A percentile compares a stretch with the other conserved stretches of the same genome.
Conservation (phyloP, 2,888 invertebrate genomes). For the Hanleya hanleyi region DNA sequence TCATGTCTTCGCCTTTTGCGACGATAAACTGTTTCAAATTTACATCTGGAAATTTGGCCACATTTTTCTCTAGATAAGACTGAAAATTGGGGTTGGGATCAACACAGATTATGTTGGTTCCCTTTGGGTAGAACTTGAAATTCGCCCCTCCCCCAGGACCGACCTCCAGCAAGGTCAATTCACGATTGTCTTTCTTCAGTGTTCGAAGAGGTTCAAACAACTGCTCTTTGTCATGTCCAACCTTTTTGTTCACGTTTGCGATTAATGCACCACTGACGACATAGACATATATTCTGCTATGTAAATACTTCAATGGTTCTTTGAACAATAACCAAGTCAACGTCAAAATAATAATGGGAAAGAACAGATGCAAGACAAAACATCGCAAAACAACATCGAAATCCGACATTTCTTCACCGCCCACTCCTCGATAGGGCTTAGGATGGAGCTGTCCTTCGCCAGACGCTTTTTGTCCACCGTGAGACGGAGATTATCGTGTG, state of each 20-base stretch:
- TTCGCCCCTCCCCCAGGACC: constrained; percentile 65
- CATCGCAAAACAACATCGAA: too few relatives aligned
- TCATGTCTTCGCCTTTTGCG: constrained; percentile 64
- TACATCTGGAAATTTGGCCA: constrained; percentile 40
- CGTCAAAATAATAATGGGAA: too few relatives aligned
- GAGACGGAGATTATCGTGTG: too few relatives aligned
- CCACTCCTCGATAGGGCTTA: too few relatives aligned
- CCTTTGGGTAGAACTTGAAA: constrained; percentile 55
- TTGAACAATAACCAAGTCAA: too few relatives aligned
- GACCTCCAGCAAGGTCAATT: constrained; percentile 57
- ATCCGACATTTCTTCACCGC: too few relatives aligned
- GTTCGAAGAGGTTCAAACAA: background rate
- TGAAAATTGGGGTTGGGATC: constrained; percentile 62
- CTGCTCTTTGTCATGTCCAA: background rate
- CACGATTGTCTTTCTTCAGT: background rate
- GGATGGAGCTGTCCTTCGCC: too few relatives aligned
- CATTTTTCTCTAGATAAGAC: constrained; percentile 45
- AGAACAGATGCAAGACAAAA: too few relatives aligned
- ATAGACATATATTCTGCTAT: too few relatives aligned
- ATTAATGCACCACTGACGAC: too few relatives aligned
- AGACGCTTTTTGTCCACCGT: too few relatives aligned
- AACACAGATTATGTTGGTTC: constrained; percentile 51
- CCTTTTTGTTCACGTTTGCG: background rate
- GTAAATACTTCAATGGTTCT: too few relatives aligned
- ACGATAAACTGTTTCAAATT: constrained; percentile 46